Evolutionary conservation across 2,888 invertebrate genomes (phyloP), one percentile per base, ranked within the genome.

Genomic region (Acleris laterana): DNA sequence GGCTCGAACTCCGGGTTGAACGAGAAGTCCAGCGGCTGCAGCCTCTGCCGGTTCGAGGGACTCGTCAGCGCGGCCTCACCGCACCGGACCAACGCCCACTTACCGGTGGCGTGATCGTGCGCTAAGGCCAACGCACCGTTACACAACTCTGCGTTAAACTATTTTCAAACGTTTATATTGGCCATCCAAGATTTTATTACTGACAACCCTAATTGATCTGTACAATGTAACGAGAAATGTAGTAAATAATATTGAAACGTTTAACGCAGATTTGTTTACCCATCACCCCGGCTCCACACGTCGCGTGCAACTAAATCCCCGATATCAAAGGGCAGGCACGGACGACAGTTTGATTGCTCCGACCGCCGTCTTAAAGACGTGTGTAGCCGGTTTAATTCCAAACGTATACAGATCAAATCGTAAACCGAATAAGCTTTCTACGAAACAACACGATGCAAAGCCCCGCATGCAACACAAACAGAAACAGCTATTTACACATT

Each of bases 1-100:
- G 96, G 94, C 89, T 99, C 99, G 86, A 96, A 96, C 85, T 98
- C 96, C 49, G 96, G 95, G 93, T 99, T 99, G 84, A 95, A 95
- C n/a, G 99, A 98, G 88, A 99, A 98, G 88, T 99, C 99, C 74
- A 99, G 91, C 55, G 96, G 95, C 77, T 96, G 95, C 50, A 96
- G 94, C 71, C 94, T 94, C 97, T 98, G 94, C 48, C 55, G 64
- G 51, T 2, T 38, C 55, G 60, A 48, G 6, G 5, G 38, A 2
- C 19, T 20, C 7, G 32, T 42, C 38, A 38, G 38, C 38, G 32
- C 32, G 32, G 32, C 38, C 53, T 38, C 19, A 5, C 17, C 20
- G 22, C 56, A n/a, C 56, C 13, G 20, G 6, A 42, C 19, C 38
- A 42, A 13, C 13, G 16, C 22, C 42, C 16, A 48, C 19, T 25